Evolutionary conservation across 2,888 invertebrate genomes (phyloP), one percentile per base, ranked within the genome.

Genomic region (Sphecodes monilicornis): DNA sequence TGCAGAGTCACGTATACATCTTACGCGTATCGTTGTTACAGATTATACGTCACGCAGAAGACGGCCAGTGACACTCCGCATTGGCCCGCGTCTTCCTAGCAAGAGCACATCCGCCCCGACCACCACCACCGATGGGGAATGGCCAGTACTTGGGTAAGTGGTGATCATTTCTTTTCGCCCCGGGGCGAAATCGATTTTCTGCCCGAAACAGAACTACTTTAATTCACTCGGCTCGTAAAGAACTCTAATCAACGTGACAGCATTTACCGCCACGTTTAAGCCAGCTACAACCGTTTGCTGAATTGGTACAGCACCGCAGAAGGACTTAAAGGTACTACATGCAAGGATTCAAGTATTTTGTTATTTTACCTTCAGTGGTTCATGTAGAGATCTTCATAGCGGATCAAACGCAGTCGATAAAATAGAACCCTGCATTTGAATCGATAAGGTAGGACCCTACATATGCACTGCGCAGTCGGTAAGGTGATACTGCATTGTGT

Each of bases 41-140:
- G 96, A 96, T 91, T 95, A 95, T 89, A 94, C 95, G 54, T 88
- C 95, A 64, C 94, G 95, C 71, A 93, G 95, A 71, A 93, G 96
- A 76, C 95, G 96, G 72, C 96, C 96, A 72, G 95, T 96, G 91
- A 95, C 96, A 43, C 89, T 96, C 86, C 94, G 94, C 76, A 96
- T 96, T 84, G 95, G 95, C 90, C 96, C 96, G 10, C 94, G 96
- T 66, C 93, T 96, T 64, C 95, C 95, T 1, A 95, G 95, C 86
- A 93, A 95, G 89, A 96, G 96, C 93, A 94, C 95, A 83, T 94
- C 96, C 79, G 94, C 95, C 3, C 95, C 95, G 13, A 94, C 93
- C 3, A 94, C 95, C 18, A 94, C 95, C 16, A 95, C 94, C 0
- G 95, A 95, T 70, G 91, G 94, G 46, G 95, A 96, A 85, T 96